Evolutionary conservation across 2,113 vertebrate species (phyloP).

Genomic region (Phyllostomus hastatus): DNA sequence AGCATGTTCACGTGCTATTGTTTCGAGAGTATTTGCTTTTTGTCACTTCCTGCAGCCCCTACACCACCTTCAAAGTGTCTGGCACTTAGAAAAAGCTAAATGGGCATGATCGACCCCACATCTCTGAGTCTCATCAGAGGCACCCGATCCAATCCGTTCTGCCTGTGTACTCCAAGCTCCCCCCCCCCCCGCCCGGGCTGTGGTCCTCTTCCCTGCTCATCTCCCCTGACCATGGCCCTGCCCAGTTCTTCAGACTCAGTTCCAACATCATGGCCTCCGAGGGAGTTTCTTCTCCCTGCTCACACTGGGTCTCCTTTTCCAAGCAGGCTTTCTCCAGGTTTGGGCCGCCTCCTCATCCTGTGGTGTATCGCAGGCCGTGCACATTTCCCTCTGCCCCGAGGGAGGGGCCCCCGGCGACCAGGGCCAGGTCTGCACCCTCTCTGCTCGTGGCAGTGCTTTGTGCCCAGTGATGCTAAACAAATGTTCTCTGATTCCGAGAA

Average conservation of each 20-base stretch:
- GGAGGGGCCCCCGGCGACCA: background rate
- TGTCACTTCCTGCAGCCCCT: background rate
- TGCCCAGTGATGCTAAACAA: background rate
- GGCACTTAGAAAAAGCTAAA: background rate
- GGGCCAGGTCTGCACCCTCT: background rate
- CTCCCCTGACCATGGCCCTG: too few species aligned
- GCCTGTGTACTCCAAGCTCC: background rate
- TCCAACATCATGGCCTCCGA: background rate
- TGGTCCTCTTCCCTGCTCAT: background rate
- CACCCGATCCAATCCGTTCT: background rate
- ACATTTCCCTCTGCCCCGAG: background rate
- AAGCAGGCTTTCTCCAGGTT: background rate
- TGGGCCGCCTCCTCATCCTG: background rate
- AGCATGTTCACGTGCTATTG: background rate
- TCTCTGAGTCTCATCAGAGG: background rate
- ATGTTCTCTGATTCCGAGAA: background rate
- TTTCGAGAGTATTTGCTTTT: background rate
- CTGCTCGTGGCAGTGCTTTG: background rate
- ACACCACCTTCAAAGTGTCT: background rate
- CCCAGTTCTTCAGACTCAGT: background rate
- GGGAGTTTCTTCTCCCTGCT: background rate
- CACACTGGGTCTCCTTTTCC: background rate
- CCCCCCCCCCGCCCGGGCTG: background rate
- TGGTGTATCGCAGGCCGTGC: accelerated
- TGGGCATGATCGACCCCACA: accelerated